phyloP scores from a whole-genome alignment of 1,140 invertebrate species.

The Schlechtendalia chinensis region DNA sequence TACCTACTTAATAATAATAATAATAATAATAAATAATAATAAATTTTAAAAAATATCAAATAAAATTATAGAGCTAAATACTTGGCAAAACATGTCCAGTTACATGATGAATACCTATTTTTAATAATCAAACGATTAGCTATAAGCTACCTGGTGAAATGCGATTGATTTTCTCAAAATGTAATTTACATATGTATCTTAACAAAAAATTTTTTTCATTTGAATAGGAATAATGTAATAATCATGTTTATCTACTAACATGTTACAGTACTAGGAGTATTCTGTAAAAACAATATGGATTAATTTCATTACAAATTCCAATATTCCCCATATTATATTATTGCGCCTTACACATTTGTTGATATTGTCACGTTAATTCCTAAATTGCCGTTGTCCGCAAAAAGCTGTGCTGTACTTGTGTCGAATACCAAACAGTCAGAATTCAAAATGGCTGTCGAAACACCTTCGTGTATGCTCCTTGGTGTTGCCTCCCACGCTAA shows the following conservation, averaged over 20 bases:
- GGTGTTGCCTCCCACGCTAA: conserved; percentile 99
- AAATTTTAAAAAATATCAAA: no score
- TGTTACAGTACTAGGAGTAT: no score
- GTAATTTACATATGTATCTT: background rate
- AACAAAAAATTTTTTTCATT: background rate
- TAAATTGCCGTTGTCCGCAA: conserved; percentile 98
- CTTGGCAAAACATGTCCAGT: background rate
- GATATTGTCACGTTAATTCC: conserved; percentile 99
- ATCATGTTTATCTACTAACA: background rate
- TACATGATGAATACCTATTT: background rate
- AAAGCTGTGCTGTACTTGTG: conserved; percentile 94
- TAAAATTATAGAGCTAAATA: background rate
- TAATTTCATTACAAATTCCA: background rate
- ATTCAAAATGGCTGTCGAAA: conserved; percentile 95
- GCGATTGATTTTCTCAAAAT: no score
- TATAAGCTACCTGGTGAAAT: no score
- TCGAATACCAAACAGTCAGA: conserved; percentile 99
- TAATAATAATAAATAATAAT: no score
- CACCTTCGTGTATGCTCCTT: conserved; percentile 96
- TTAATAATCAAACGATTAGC: background rate
- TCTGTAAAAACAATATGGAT: background rate
- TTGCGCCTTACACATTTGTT: conserved; percentile 45
- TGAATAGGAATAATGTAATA: background rate
- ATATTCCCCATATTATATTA: background rate
- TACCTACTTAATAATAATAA: background rate